phyloP scores from a whole-genome alignment of 2,113 vertebrate genomes.

The Pelusios castaneus region DNA sequence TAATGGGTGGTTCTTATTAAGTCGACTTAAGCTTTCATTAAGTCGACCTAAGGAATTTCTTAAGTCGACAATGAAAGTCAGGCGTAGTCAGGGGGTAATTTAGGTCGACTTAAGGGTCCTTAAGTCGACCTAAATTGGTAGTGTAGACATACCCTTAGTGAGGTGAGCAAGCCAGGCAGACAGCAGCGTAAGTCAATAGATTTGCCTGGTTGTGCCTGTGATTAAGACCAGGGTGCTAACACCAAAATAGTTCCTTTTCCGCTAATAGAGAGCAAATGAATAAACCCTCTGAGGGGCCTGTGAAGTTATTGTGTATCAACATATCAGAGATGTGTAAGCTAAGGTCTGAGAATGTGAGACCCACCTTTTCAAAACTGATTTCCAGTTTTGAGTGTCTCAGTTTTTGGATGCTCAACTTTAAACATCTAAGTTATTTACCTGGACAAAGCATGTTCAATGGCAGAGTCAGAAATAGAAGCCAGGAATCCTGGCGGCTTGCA shows the following conservation, averaged over 20 bases:
- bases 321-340: background rate
- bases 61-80: no score
- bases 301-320: background rate
- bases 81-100: no score
- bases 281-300: background rate
- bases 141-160: no score
- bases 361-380: background rate
- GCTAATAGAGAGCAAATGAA: background rate
- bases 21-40: no score
- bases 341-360: rapidly evolving
- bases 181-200: background rate
- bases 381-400: background rate
- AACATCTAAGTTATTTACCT: background rate
- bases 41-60: no score
- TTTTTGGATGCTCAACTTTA: background rate
- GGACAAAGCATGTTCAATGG: rapidly evolving
- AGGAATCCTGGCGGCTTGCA: background rate
- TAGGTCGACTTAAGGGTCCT: no score
- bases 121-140: no score
- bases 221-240: background rate
- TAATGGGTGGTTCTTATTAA: no score
- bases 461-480: background rate
- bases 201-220: background rate
- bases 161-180: background rate
- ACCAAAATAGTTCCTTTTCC: background rate